Evolutionary conservation across 2,888 invertebrate genomes (phyloP).

Genomic region (Dichetophora obliterata): DNA sequence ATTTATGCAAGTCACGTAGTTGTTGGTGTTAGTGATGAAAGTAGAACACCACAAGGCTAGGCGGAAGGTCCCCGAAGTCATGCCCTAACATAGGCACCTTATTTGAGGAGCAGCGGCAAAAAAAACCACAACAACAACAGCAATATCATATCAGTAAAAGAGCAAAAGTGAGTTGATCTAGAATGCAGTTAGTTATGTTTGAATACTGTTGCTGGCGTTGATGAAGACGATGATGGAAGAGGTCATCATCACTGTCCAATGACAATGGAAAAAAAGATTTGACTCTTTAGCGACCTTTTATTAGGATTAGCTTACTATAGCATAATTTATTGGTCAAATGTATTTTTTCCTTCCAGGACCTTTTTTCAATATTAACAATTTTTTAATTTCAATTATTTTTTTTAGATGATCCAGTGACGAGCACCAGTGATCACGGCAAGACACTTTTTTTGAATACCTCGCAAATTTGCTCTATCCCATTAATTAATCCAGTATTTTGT

Average conservation of each 20-base stretch:
- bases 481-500: too few relatives aligned
- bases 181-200: background rate
- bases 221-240: background rate
- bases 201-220: background rate
- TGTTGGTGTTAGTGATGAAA: background rate
- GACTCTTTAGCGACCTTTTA: background rate
- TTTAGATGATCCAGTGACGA: too few relatives aligned
- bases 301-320: background rate
- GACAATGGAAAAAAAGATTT: background rate
- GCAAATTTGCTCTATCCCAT: too few relatives aligned
- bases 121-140: background rate
- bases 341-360: too few relatives aligned
- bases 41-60: constrained; percentile 1
- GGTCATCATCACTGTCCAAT: background rate
- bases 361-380: too few relatives aligned
- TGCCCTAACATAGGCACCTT: background rate
- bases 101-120: background rate
- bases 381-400: too few relatives aligned
- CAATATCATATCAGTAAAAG: background rate
- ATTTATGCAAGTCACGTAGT: constrained; percentile 18
- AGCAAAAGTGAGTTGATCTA: background rate
- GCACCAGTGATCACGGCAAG: too few relatives aligned
- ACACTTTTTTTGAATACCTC: too few relatives aligned
- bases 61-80: background rate
- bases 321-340: background rate